A percentile compares a stretch with the other conserved stretches of the same genome.
Conservation (phyloP, 2,113 vertebrate species). For the Anoplopoma fimbria region DNA sequence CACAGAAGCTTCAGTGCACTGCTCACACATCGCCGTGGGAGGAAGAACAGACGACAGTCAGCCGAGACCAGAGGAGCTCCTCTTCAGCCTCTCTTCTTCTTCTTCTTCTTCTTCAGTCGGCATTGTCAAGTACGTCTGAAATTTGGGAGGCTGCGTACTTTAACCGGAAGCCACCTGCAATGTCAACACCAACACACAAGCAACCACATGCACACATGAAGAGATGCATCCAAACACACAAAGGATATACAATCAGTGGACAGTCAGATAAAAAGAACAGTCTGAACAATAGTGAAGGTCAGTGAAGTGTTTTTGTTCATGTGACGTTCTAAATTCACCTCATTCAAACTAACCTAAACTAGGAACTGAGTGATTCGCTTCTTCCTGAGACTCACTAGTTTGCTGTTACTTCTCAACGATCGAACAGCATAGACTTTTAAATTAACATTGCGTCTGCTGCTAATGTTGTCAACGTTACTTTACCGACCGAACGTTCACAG, state of each 20-base stretch:
- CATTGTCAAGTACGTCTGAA: conserved; percentile 92
- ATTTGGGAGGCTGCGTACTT: conserved; percentile 91
- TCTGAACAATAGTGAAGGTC: background rate
- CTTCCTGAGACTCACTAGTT: background rate
- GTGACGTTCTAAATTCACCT: background rate
- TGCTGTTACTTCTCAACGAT: background rate
- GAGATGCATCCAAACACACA: conserved; percentile 40
- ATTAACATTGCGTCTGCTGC: too few relatives aligned
- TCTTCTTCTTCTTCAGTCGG: conserved; percentile 85
- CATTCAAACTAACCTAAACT: background rate
- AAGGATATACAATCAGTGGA: conserved; percentile 22
- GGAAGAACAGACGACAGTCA: conserved; percentile 9
- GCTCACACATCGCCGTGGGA: conserved; percentile 17
- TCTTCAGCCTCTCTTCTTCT: conserved; percentile 13
- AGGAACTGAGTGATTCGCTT: background rate
- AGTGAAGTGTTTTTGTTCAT: background rate
- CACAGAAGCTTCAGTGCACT: conserved; percentile 16
- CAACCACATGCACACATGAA: conserved; percentile 25
- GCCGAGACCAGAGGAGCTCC: background rate
- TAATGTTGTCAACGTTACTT: background rate
- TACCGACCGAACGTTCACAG: too few relatives aligned
- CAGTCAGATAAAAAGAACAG: background rate
- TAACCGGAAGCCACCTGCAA: conserved; percentile 91
- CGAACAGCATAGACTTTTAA: too few relatives aligned
- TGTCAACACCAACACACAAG: background rate